Base-by-base conservation (phyloP, 2,797 vertebrate genomes). In the Arremon brunneinucha region DNA sequence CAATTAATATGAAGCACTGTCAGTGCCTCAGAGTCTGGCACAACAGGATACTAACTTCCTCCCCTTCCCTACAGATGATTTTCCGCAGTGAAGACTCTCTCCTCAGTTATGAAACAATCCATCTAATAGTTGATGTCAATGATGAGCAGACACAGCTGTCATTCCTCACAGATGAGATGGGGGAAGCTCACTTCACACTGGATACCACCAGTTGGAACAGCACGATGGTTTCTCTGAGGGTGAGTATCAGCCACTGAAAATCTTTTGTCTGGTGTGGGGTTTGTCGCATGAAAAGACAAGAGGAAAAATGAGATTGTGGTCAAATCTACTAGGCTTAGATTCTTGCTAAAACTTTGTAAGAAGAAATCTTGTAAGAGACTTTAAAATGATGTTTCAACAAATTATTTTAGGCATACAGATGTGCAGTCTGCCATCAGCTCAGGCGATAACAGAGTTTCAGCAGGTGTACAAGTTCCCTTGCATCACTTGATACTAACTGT, bases 101-200 rank as follows among this genome's bases (percentile, higher is more conserved):
- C 11, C 46, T 95, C 30, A 21, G 24, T 55, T 94, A 96, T 23
- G 62, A 90, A 69, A 94, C 44, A 0, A 57, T 96, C 50, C 75
- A 92, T 80, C 85, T 96, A 22, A 88, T 22, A 56, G 37, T 93
- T 49, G 93, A 97, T 0, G 1, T 95, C 53, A 60, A 94, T 11
- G 68, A 95, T 15, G 53, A 93, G 43, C 14, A 95, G 53, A 95
- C 27, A 11, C 18, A 57, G 5, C 34, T 96, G 23, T 68, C 81
- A 18, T 35, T 96, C n/a, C 17, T 94, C 78, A 96, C 95, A 17
- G 86, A 96, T 78, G 87, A 94, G 30, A 89, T 95, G 0, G 93
- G 95, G 11, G 83, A 96, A 94, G 95, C 32, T 37, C 83, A 84
- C 63, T 96, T 97, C 89, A 87, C 89, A 9, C 84, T 97, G 56